phyloP scores from a whole-genome alignment of 2,888 invertebrate species.

The Poecilobothrus nobilitatus region DNA sequence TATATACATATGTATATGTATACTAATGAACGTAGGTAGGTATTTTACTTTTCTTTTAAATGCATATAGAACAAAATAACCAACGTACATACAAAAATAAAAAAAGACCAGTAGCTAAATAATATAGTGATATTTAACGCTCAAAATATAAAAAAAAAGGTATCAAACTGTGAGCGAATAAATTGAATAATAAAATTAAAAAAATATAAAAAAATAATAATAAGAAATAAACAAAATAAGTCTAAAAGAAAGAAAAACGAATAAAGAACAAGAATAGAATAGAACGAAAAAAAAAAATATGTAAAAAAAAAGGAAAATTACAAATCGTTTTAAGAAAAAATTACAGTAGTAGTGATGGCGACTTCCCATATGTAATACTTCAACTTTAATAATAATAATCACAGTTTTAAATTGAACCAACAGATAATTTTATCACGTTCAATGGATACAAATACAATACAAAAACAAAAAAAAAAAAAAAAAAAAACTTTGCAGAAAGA shows the following conservation, averaged over 20 bases:
- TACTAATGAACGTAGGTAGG: no score
- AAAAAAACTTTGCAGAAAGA: no score
- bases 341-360: slow-evolving; percentile 2
- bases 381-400: background rate
- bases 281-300: background rate
- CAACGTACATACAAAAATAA: no score
- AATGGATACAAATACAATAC: background rate
- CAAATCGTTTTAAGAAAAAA: background rate
- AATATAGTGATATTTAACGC: background rate
- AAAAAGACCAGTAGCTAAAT: slow-evolving; percentile 1
- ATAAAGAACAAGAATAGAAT: background rate
- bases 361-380: background rate
- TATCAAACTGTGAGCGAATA: slow-evolving; percentile 1
- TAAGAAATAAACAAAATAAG: background rate
- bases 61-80: no score
- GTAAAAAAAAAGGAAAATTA: background rate
- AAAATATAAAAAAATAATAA: background rate
- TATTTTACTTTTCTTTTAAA: no score
- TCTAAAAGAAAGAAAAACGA: no score
- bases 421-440: slow-evolving; percentile 1
- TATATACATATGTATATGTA: no score
- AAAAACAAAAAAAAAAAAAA: no score
- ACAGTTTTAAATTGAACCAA: background rate
- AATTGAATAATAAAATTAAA: background rate
- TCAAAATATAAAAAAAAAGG: background rate